phyloP scores from a whole-genome alignment of 2,888 invertebrate species.

The Papilio gigon region DNA sequence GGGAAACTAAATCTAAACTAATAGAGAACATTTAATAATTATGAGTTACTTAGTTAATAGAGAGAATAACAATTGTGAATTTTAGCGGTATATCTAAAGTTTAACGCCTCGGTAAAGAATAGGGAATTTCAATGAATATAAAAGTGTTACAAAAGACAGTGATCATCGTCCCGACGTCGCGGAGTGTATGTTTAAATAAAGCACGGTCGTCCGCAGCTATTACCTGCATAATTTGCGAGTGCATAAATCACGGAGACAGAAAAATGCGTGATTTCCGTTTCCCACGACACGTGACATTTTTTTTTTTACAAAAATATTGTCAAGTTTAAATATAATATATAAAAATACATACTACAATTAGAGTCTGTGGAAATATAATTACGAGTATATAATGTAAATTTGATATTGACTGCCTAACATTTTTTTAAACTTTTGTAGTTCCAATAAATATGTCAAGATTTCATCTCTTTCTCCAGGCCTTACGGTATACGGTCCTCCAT shows the following conservation, averaged over 20 bases:
- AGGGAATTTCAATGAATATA: slow-evolving; percentile 7
- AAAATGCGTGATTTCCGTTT: slow-evolving; percentile 54
- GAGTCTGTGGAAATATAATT: no score
- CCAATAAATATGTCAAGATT: no score
- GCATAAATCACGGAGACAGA: slow-evolving; percentile 69
- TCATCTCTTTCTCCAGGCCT: no score
- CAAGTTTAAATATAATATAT: neutral
- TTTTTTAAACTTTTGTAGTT: no score
- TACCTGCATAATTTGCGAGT: slow-evolving; percentile 62
- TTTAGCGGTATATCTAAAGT: no score
- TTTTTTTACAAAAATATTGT: neutral
- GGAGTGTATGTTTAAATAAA: slow-evolving; percentile 60
- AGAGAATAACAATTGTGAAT: no score
- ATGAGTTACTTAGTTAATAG: no score
- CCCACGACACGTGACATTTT: slow-evolving; percentile 29
- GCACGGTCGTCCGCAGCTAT: slow-evolving; percentile 60
- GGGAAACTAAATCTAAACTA: neutral
- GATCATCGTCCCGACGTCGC: slow-evolving; percentile 49
- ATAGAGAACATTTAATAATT: no score
- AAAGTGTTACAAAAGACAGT: slow-evolving; percentile 49
- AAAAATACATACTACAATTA: no score
- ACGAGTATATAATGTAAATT: no score
- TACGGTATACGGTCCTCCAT: no score
- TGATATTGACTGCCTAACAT: no score
- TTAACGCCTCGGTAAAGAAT: neutral